Conservation (phyloP, 2,888 invertebrate genomes). For the Drosophila aldrichi region DNA sequence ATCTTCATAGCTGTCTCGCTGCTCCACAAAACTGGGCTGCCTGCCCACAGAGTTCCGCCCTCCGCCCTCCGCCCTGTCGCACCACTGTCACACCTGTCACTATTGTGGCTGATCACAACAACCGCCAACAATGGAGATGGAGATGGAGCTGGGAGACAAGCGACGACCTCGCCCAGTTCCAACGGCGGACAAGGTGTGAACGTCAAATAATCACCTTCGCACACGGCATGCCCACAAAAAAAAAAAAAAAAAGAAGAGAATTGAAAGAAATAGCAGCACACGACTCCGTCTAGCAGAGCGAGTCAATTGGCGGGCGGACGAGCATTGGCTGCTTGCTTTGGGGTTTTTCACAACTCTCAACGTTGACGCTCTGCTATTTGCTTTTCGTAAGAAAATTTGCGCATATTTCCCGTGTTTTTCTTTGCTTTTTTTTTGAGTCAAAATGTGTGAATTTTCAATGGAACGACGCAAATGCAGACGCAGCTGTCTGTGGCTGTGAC, state of each 20-base stretch:
- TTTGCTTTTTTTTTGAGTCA: constrained; percentile 10
- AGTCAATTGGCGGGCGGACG: constrained; percentile 29
- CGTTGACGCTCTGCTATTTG: constrained; percentile 56
- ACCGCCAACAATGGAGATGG: constrained; percentile 59
- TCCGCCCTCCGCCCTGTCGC: constrained; percentile 35
- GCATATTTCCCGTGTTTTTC: constrained; percentile 33
- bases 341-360: constrained; percentile 39
- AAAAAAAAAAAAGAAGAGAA: not conserved
- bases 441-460: constrained; percentile 73
- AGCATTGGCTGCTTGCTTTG: constrained; percentile 16
- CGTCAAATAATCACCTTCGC: constrained; percentile 77
- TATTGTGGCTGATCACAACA: constrained; percentile 78
- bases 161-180: constrained; percentile 58
- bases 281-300: constrained; percentile 9
- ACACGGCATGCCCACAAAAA: constrained; percentile 62
- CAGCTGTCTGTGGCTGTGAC: constrained; percentile 41
- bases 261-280: not conserved
- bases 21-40: constrained; percentile 46
- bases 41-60: constrained; percentile 5
- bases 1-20: constrained; percentile 62
- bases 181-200: constrained; percentile 73
- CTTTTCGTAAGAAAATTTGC: constrained; percentile 70
- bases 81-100: constrained; percentile 78
- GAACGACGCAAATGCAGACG: constrained; percentile 38
- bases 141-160: constrained; percentile 11